A percentile compares a stretch with the other conserved stretches of the same genome.
phyloP scores from a whole-genome alignment of 2,797 vertebrate species.

The Aldrovandia affinis region DNA sequence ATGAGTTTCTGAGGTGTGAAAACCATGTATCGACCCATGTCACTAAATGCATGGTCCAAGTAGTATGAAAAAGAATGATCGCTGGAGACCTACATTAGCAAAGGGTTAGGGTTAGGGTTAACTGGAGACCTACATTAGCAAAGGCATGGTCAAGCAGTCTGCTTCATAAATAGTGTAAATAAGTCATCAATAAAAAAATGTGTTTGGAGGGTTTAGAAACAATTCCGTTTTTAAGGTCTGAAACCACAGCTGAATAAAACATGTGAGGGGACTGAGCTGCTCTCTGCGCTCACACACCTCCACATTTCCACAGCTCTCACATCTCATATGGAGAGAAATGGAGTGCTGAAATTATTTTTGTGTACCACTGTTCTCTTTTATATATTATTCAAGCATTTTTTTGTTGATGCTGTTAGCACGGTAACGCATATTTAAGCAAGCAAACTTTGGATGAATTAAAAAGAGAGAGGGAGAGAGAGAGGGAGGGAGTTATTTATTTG shows the following conservation, averaged over 20 bases:
- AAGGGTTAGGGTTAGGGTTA: too few species aligned
- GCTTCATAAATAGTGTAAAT: slow-evolving; percentile 18
- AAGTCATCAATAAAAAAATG: slow-evolving; percentile 43
- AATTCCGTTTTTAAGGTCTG: slow-evolving; percentile 11
- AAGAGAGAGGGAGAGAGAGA: slow-evolving; percentile 39
- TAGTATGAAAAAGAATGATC: neutral
- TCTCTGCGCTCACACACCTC: slow-evolving; percentile 19
- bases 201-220: slow-evolving; percentile 11
- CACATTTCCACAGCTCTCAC: slow-evolving; percentile 10
- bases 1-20: neutral
- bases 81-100: too few species aligned
- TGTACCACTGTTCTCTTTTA: slow-evolving; percentile 19
- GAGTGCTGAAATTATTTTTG: neutral
- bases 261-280: slow-evolving; percentile 37
- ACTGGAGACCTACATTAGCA: too few species aligned
- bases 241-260: slow-evolving; percentile 48
- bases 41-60: neutral
- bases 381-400: slow-evolving; percentile 43
- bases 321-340: slow-evolving; percentile 25
- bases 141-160: neutral
- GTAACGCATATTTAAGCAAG: slow-evolving; percentile 33
- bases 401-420: slow-evolving; percentile 38
- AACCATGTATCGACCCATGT: neutral
- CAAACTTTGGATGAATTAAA: slow-evolving; percentile 44
- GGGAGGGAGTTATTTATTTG: neutral